These are phyloP conservation scores for Muscicapa comitata DNA, from an alignment of 2,797 vertebrate genomes.

Conservation along the genomic window DNA sequence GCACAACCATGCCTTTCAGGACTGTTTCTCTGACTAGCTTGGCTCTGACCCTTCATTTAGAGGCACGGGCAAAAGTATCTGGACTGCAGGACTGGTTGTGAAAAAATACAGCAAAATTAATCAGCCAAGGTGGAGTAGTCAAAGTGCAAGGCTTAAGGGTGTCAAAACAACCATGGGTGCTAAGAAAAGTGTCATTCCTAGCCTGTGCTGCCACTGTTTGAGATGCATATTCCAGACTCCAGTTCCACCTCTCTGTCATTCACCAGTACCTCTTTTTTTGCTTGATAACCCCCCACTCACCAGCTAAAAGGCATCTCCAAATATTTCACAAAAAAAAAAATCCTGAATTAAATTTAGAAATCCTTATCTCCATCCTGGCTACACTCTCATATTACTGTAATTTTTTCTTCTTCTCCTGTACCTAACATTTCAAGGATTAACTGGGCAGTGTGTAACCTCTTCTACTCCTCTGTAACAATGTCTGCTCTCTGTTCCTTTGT, in stretches of 20 bases:
- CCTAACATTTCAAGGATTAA: slow-evolving; percentile 7
- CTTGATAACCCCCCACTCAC: accelerated
- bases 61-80: background rate
- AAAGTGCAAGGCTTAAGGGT: background rate
- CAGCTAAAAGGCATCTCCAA: background rate
- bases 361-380: background rate
- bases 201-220: background rate
- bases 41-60: background rate
- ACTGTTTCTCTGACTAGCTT: background rate
- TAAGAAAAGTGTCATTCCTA: background rate
- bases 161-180: background rate
- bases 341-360: background rate
- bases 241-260: background rate
- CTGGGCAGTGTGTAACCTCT: background rate
- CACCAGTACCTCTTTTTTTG: background rate
- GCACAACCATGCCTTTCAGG: background rate
- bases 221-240: background rate
- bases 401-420: background rate
- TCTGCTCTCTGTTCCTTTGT: slow-evolving; percentile 39
- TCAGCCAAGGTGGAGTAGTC: background rate
- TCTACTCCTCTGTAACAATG: background rate
- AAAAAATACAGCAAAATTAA: background rate
- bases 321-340: background rate
- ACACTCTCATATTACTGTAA: background rate
- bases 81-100: background rate